Evolutionary conservation across 2,888 invertebrate species (phyloP).

Genomic region (Morinoia aosen): DNA sequence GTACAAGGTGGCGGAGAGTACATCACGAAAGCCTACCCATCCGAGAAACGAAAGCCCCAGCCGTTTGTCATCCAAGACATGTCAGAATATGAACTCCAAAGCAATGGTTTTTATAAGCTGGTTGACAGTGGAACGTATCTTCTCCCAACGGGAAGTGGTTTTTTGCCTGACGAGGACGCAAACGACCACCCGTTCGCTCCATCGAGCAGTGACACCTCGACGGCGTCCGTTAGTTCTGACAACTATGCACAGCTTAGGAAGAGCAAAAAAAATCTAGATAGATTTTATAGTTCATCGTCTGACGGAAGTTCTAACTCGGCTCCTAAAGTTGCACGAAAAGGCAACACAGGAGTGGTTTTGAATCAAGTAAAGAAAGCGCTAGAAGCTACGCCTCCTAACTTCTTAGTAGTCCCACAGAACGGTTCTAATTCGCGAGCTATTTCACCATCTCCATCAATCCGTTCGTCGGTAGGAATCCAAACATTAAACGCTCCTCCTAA

Average conservation of each 20-base stretch:
- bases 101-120: constrained; percentile 28
- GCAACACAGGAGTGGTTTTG: background rate
- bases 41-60: background rate
- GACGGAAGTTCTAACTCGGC: background rate
- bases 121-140: background rate
- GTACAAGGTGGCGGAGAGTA: background rate
- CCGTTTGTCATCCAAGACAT: background rate
- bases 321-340: background rate
- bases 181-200: constrained; percentile 36
- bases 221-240: background rate
- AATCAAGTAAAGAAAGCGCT: background rate
- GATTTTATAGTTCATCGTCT: constrained; percentile 24
- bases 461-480: background rate
- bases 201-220: constrained; percentile 26
- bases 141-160: background rate
- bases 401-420: background rate
- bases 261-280: background rate
- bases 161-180: background rate
- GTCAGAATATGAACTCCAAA: constrained; percentile 30
- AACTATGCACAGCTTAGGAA: background rate
- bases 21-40: background rate
- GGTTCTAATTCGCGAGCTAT: background rate
- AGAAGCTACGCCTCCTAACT: constrained; percentile 28
- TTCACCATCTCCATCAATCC: background rate
- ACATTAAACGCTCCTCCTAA: background rate